Conservation (phyloP, 2,113 vertebrate species). For the Trinectes maculatus region DNA sequence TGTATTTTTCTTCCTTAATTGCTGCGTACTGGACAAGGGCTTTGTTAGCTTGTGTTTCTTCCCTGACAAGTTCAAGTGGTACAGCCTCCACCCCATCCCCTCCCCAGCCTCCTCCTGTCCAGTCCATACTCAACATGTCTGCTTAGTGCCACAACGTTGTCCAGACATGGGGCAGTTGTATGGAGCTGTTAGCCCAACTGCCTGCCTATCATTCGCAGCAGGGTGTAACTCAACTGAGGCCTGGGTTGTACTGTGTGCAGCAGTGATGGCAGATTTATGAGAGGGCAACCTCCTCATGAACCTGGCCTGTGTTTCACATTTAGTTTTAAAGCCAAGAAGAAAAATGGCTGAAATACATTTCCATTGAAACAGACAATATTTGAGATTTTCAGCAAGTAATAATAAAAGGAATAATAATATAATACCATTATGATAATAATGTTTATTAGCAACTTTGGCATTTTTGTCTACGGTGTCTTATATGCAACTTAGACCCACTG, state of each 20-base stretch:
- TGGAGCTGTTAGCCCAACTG: constrained; percentile 43
- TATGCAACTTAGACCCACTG: neutral
- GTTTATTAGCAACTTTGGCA: too few species aligned
- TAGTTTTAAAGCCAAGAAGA: constrained; percentile 25
- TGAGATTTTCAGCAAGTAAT: too few species aligned
- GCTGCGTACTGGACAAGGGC: constrained; percentile 33
- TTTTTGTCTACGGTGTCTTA: neutral
- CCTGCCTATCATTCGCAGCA: constrained; percentile 76
- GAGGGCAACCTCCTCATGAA: constrained; percentile 71
- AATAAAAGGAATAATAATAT: neutral
- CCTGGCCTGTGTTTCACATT: constrained; percentile 51
- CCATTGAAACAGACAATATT: too few species aligned
- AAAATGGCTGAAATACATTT: neutral
- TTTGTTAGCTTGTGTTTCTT: constrained; percentile 58
- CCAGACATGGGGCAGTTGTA: constrained; percentile 53
- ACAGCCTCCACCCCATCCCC: neutral
- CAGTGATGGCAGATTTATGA: constrained; percentile 78
- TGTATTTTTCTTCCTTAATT: constrained; percentile 12
- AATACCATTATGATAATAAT: too few species aligned
- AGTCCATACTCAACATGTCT: neutral
- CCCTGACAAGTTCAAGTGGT: constrained; percentile 60
- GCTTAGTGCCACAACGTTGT: constrained; percentile 9
- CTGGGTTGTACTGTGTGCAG: constrained; percentile 43
- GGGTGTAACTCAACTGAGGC: constrained; percentile 74
- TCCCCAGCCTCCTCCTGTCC: neutral